Percentiles rank a stretch among this genome's conserved stretches.
phyloP scores from a whole-genome alignment of 2,888 invertebrate genomes.

The Stenoptilia bipunctidactyla region DNA sequence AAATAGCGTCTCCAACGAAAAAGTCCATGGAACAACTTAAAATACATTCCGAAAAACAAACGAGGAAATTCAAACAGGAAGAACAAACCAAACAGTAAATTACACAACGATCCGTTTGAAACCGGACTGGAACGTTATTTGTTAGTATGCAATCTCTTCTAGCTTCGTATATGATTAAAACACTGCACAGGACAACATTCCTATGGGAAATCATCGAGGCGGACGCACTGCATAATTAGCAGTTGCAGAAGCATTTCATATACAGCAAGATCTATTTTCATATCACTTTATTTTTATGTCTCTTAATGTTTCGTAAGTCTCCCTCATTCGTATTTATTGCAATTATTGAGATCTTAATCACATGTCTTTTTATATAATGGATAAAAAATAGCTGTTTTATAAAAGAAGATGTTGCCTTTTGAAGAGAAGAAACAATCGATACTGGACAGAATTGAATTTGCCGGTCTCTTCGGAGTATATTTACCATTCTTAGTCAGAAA shows the following conservation, averaged over 20 bases:
- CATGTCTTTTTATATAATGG: too few species aligned
- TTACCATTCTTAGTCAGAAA: too few species aligned
- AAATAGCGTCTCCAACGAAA: neutral
- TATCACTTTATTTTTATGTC: constrained; percentile 2
- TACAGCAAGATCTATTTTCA: constrained; percentile 27
- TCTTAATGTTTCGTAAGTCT: neutral
- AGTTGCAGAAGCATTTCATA: constrained; percentile 36
- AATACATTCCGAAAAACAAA: constrained; percentile 36
- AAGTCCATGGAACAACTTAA: constrained; percentile 4
- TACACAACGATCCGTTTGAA: constrained; percentile 39
- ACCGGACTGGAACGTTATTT: constrained; percentile 38
- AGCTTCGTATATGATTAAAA: constrained; percentile 62
- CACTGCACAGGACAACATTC: constrained; percentile 52
- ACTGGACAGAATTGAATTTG: too few species aligned
- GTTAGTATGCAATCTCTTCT: constrained; percentile 62
- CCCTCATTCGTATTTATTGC: too few species aligned
- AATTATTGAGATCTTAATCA: too few species aligned
- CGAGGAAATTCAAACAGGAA: constrained; percentile 33
- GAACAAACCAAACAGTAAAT: constrained; percentile 47
- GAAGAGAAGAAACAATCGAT: too few species aligned
- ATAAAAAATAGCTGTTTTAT: too few species aligned
- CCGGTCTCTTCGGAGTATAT: too few species aligned
- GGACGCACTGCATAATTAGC: constrained; percentile 67
- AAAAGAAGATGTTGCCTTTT: too few species aligned
- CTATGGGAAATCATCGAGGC: constrained; percentile 63